A percentile compares a stretch with the other conserved stretches of the same genome.
Evolutionary conservation across 2,888 invertebrate species (phyloP).

Genomic region (Cylindroiulus punctatus): DNA sequence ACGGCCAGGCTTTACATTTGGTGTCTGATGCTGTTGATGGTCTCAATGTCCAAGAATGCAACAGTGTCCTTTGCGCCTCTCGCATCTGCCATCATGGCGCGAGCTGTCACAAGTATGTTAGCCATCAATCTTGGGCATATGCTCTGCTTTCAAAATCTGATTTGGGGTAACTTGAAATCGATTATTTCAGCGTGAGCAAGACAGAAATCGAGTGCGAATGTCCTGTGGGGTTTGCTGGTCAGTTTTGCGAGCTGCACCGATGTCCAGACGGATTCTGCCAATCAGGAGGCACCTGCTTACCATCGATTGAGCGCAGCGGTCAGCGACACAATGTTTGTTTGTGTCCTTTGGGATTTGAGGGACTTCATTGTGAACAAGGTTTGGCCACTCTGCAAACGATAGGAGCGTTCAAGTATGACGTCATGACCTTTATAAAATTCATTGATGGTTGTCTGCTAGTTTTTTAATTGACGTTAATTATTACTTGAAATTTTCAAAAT

Average conservation of each 20-base stretch:
- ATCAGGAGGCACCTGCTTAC: slow-evolving; percentile 7
- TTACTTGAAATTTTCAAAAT: too few species aligned
- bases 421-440: too few species aligned
- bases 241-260: slow-evolving; percentile 6
- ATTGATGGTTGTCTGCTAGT: too few species aligned
- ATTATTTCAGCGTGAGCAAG: not conserved
- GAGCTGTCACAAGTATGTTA: slow-evolving; percentile 9
- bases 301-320: not conserved
- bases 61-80: not conserved
- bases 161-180: not conserved
- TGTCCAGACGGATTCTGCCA: slow-evolving; percentile 2
- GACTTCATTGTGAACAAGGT: slow-evolving; percentile 46
- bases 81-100: not conserved
- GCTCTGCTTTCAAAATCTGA: not conserved
- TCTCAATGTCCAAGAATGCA: not conserved
- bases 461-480: too few species aligned
- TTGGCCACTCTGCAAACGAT: not conserved
- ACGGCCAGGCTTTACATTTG: not conserved
- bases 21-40: slow-evolving; percentile 36
- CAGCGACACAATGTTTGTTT: not conserved
- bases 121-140: not conserved
- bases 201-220: not conserved
- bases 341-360: slow-evolving; percentile 35
- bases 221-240: slow-evolving; percentile 23
- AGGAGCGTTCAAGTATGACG: too few species aligned